Conservation (phyloP, 2,888 invertebrate genomes). For the Amphipoea oculea region DNA sequence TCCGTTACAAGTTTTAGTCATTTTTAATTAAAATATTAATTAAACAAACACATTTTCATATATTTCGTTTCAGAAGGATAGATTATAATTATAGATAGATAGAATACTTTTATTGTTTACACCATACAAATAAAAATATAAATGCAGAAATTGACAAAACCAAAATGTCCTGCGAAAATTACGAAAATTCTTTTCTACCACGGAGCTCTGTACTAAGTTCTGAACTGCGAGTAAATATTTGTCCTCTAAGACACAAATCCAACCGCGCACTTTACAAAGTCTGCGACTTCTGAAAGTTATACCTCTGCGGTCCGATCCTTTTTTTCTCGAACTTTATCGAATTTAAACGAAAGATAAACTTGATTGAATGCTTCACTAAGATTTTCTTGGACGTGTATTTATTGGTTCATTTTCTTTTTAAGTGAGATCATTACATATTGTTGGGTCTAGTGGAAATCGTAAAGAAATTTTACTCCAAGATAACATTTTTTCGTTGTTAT, state of each 20-base stretch:
- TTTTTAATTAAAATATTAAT: background rate
- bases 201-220: background rate
- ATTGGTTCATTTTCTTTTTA: constrained; percentile 41
- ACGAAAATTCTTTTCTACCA: background rate
- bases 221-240: constrained; percentile 15
- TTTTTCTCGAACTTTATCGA: constrained; percentile 52
- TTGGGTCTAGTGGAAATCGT: constrained; percentile 3
- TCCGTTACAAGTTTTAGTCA: background rate
- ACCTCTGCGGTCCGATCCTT: constrained; percentile 35
- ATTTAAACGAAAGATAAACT: constrained; percentile 49
- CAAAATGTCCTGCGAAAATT: background rate
- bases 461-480: background rate
- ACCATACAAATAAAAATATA: background rate
- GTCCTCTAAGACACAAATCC: constrained; percentile 20
- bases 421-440: constrained; percentile 21
- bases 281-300: constrained; percentile 13
- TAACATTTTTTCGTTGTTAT: background rate
- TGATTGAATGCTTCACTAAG: constrained; percentile 47
- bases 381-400: constrained; percentile 38
- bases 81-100: background rate
- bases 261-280: constrained; percentile 8
- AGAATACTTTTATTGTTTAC: background rate
- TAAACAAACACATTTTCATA: background rate
- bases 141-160: background rate
- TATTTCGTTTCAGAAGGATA: background rate